Evolutionary conservation across 1,140 invertebrate species (phyloP), one percentile per base, ranked within the genome.

Genomic region (Helicoverpa zea): DNA sequence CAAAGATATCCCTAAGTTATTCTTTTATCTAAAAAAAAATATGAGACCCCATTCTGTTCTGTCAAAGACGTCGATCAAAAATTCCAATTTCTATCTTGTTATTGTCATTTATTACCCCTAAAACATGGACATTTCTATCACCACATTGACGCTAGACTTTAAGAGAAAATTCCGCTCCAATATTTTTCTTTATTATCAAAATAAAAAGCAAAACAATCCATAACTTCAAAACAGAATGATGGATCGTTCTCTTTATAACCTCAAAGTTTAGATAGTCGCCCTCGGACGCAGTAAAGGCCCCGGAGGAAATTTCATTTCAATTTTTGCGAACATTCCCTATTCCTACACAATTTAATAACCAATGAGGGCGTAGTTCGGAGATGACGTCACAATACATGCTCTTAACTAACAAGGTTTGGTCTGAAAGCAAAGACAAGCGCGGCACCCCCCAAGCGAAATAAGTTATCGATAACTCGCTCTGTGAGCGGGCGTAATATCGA

Each of bases 341-440:
- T 58, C 51, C 76, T 59, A 72, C 58, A 79, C 64, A 79, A 79
- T 68, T 68, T 79, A 70, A 79, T 79, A 79, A 68, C n/a, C 63
- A 68, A 68, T 59, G 72, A 58, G 54, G 63, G 43, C 43, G 59
- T 3, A 78, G 74, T 81, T 81, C 54, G 74, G 51, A 18, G 16
- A 64, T 76, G 63, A 84, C 83, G 80, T 79, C 79, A 81, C 76
- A 84, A 66, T 70, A 30, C 66, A 70, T 74, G 72, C 56, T 52
- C 54, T 79, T 61, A 79, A 56, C 80, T 84, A 81, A 81, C 80
- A 23, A 84, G 75, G 75, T 81, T 84, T 83, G 29, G 64, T 72
- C 63, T 80, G 52, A 64, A 77, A 83, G 73, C 74, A 83, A 78
- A 83, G 81, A 83, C 73, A 73, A 72, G 64, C 73, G 18, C 49